Percentiles rank a stretch among this genome's conserved stretches.
Evolutionary conservation across 2,888 invertebrate species (phyloP).

Genomic region (Platerodrilus igneus): DNA sequence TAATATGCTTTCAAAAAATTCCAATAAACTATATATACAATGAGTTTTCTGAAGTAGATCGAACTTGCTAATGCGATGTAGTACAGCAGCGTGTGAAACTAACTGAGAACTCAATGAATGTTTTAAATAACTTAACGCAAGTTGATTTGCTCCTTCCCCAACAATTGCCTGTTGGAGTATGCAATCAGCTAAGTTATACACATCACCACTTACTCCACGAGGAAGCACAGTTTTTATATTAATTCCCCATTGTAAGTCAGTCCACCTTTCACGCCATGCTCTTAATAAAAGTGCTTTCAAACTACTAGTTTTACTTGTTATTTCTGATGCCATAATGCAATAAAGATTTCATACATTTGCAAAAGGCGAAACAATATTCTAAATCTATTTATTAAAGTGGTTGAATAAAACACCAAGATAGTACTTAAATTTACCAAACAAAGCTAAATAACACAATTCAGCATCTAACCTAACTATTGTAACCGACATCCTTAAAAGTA

Average conservation of each 20-base stretch:
- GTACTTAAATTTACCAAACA: no score
- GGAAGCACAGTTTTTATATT: slow-evolving; percentile 89
- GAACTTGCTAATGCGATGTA: slow-evolving; percentile 84
- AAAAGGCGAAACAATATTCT: no score
- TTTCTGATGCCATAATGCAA: slow-evolving; percentile 82
- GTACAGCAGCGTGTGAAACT: slow-evolving; percentile 85
- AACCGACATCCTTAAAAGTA: no score
- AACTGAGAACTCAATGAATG: slow-evolving; percentile 88
- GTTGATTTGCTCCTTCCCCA: slow-evolving; percentile 86
- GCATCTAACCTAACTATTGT: no score
- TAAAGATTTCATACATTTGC: no score
- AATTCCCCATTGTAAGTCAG: slow-evolving; percentile 93
- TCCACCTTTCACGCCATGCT: slow-evolving; percentile 95
- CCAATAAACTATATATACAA: slow-evolving; percentile 80
- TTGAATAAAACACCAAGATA: no score
- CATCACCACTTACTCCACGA: slow-evolving; percentile 87
- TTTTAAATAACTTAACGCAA: slow-evolving; percentile 87
- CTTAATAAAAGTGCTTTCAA: slow-evolving; percentile 73
- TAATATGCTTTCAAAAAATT: slow-evolving; percentile 71
- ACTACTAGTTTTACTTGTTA: slow-evolving; percentile 77
- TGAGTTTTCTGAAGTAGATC: slow-evolving; percentile 77
- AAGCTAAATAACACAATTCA: no score
- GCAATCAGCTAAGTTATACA: slow-evolving; percentile 89
- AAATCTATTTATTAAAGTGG: no score
- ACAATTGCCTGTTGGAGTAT: slow-evolving; percentile 91